These are phyloP conservation scores for Cottoperca gobio DNA, from an alignment of 2,797 vertebrate genomes.

Conservation along the genomic window DNA sequence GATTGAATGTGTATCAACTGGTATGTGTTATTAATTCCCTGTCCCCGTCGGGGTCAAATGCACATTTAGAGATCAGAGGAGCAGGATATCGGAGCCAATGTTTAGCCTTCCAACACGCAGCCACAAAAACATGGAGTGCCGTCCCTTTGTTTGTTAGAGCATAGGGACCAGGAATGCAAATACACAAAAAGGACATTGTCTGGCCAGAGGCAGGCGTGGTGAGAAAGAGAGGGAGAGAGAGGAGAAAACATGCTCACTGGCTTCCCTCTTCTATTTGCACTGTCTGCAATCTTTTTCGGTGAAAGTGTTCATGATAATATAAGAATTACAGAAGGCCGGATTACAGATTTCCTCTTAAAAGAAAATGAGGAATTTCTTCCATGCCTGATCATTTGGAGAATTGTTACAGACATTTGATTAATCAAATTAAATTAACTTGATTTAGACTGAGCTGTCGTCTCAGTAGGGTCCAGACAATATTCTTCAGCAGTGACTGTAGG, in stretches of 20 bases:
- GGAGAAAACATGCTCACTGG: conserved; percentile 54
- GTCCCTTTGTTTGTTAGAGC: conserved; percentile 82
- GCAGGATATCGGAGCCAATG: conserved; percentile 61
- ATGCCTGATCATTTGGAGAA: conserved; percentile 24
- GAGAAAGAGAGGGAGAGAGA: conserved; percentile 76
- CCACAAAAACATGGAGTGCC: conserved; percentile 80
- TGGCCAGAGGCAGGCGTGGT: conserved; percentile 83
- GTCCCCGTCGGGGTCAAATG: conserved; percentile 40
- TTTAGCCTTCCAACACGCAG: conserved; percentile 74
- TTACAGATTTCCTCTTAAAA: conserved; percentile 17
- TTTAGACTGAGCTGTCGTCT: conserved; percentile 25
- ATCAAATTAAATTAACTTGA: conserved; percentile 34
- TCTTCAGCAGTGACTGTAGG: background rate
- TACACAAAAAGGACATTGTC: conserved; percentile 88
- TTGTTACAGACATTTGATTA: conserved; percentile 20
- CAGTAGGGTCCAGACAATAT: conserved; percentile 9
- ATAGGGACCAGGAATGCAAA: conserved; percentile 84
- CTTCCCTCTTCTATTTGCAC: conserved; percentile 29
- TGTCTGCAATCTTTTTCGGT: conserved; percentile 2
- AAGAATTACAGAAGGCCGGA: background rate
- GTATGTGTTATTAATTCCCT: conserved; percentile 19
- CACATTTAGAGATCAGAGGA: conserved; percentile 62
- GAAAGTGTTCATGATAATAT: background rate
- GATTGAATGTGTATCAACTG: background rate
- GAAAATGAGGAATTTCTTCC: background rate